Conservation (phyloP, 2,113 vertebrate species). For the Uropsilus gracilis region DNA sequence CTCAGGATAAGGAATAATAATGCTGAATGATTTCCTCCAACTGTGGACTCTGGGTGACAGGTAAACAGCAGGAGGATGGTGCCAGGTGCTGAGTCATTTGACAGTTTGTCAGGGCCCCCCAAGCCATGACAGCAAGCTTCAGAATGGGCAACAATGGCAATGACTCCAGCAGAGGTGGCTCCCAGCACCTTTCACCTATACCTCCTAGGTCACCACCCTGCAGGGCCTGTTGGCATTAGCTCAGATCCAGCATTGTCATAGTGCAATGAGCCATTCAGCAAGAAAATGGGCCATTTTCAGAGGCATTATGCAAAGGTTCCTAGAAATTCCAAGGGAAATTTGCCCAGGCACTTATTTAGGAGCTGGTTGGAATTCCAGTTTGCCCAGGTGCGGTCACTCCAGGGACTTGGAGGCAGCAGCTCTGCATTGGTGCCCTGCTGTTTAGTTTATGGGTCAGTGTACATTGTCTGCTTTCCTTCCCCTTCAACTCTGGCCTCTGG, state of each 20-base stretch:
- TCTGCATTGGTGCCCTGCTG: neutral
- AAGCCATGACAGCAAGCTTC: neutral
- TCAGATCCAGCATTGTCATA: rapidly evolving
- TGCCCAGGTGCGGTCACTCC: neutral
- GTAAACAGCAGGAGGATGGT: rapidly evolving
- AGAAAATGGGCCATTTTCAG: neutral
- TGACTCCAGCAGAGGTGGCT: neutral
- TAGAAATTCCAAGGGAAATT: rapidly evolving
- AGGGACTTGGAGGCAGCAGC: rapidly evolving
- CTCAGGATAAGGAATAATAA: neutral
- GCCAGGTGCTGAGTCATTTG: rapidly evolving
- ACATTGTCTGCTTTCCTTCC: neutral
- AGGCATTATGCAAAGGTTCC: neutral
- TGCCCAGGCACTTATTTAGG: rapidly evolving
- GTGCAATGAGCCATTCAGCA: too few species aligned
- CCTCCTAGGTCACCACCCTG: rapidly evolving
- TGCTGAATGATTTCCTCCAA: neutral
- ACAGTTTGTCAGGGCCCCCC: too few species aligned
- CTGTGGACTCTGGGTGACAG: rapidly evolving
- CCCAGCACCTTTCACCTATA: rapidly evolving
- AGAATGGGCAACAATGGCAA: rapidly evolving
- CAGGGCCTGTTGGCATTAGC: neutral
- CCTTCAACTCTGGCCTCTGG: neutral
- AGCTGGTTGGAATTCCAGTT: neutral
- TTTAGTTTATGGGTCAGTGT: rapidly evolving